Evolutionary conservation across 2,888 invertebrate genomes (phyloP), one percentile per base, ranked within the genome.

Genomic region (Sceliomorpha sp.): DNA sequence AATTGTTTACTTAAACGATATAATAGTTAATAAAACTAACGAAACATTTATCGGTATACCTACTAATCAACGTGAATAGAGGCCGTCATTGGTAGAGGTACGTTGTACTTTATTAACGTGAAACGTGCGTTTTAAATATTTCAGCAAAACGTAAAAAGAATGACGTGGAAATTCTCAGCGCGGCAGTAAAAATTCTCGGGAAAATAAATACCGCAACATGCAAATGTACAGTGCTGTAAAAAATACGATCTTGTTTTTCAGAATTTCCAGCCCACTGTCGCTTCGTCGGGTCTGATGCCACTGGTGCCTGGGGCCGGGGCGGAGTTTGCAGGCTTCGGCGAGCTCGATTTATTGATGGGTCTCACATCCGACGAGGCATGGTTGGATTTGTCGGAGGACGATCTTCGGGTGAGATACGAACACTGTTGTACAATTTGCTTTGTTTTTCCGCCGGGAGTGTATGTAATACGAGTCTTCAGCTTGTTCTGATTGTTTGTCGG

Each of bases 321-420:
- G 87, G 95, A 95, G 88, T 91, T 95, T 74, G 95, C 96, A 7
- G 94, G 94, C 84, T 95, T 96, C 87, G 92, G 94, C 1, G 93
- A 94, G 73, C 91, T 94, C 77, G 95, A 96, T 88, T 91, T 97
- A 32, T 90, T 97, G 66, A 94, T 97, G 85, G 95, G 96, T 56
- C 91, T 96, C 29, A 96, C 96, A 40, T 93, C 94, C 47, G 91
- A 91, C 89, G 88, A 91, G 86, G 90, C 91, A 15, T 91, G 91
- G 85, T 77, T 89, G 50, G 89, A 89, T 67, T 83, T 90, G 24
- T 88, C 85, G 63, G 89, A 88, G 50, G 88, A 89, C 27, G 89
- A 89, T 76, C 67, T 85, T 53, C 77, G 82, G 80, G 88, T 88
- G 72, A 77, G 70, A 50, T 34, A 40, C 17, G 26, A 50, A 10